These are phyloP conservation scores for Netelia melanura DNA, from an alignment of 2,888 invertebrate genomes.

Conservation along the genomic window DNA sequence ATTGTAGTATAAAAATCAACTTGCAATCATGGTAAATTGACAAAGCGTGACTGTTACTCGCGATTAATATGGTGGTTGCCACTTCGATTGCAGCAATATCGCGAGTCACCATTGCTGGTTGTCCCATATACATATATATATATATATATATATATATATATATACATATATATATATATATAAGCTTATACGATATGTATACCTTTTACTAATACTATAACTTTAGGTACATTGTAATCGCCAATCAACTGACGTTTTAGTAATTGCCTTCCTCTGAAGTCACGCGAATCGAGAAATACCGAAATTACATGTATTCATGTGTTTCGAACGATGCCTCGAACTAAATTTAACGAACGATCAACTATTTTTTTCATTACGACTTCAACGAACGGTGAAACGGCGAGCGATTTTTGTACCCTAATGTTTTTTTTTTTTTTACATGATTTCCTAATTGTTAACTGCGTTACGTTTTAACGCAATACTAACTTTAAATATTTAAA, in stretches of 20 bases:
- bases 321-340: neutral
- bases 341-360: too few species aligned
- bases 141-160: neutral
- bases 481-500: constrained; percentile 66
- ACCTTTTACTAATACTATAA: constrained; percentile 62
- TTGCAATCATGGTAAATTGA: constrained; percentile 36
- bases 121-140: constrained; percentile 54
- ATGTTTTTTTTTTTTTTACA: constrained; percentile 66
- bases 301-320: neutral
- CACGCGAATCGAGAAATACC: neutral
- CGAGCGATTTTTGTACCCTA: constrained; percentile 69
- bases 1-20: constrained; percentile 11
- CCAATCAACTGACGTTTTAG: constrained; percentile 53
- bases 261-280: constrained; percentile 52
- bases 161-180: constrained; percentile 46
- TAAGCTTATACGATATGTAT: constrained; percentile 66
- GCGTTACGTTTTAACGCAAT: constrained; percentile 65
- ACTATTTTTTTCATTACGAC: constrained; percentile 37
- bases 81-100: constrained; percentile 18
- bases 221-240: constrained; percentile 60
- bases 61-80: constrained; percentile 11
- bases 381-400: constrained; percentile 53
- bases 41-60: constrained; percentile 18
- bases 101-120: constrained; percentile 42
- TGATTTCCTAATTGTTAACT: constrained; percentile 71